phyloP scores from a whole-genome alignment of 1,140 invertebrate species.

The Chymomyza costata region DNA sequence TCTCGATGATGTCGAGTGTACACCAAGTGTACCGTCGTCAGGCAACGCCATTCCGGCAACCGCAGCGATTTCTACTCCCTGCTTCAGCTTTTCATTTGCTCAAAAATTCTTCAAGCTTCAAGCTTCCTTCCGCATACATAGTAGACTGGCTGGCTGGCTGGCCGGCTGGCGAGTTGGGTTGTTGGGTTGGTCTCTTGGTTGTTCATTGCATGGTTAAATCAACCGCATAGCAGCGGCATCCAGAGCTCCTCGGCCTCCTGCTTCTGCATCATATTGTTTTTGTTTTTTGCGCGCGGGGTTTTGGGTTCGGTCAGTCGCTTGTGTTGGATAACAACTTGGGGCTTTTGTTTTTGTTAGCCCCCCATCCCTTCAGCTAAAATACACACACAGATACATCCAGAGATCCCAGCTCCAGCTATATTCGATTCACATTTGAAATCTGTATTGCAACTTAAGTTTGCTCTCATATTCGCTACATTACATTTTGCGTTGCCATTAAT shows the following conservation, averaged over 20 bases:
- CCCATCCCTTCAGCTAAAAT: slow-evolving; percentile 22
- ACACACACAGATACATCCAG: background rate
- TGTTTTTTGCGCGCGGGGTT: slow-evolving; percentile 29
- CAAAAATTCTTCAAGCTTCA: slow-evolving; percentile 29
- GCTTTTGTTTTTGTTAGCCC: slow-evolving; percentile 43
- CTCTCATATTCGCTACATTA: slow-evolving; percentile 65
- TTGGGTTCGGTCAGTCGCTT: no score
- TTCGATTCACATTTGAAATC: slow-evolving; percentile 54
- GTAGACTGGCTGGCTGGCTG: slow-evolving; percentile 4
- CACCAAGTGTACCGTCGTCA: slow-evolving; percentile 51
- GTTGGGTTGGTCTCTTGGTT: slow-evolving; percentile 13
- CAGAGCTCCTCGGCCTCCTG: slow-evolving; percentile 45
- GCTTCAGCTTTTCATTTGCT: no score
- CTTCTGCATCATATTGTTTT: slow-evolving; percentile 37
- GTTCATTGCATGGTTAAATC: slow-evolving; percentile 69
- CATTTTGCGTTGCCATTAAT: slow-evolving; percentile 66
- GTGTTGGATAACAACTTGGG: slow-evolving; percentile 30
- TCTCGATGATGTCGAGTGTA: slow-evolving; percentile 67
- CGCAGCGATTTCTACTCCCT: slow-evolving; percentile 39
- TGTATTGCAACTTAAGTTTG: slow-evolving; percentile 45
- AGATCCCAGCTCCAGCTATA: background rate
- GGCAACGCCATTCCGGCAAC: slow-evolving; percentile 12
- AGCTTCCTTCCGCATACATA: slow-evolving; percentile 28
- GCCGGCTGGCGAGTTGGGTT: slow-evolving; percentile 11
- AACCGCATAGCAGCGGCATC: slow-evolving; percentile 54